Conservation (phyloP, 2,888 invertebrate species). For the Tenodera sinensis region DNA sequence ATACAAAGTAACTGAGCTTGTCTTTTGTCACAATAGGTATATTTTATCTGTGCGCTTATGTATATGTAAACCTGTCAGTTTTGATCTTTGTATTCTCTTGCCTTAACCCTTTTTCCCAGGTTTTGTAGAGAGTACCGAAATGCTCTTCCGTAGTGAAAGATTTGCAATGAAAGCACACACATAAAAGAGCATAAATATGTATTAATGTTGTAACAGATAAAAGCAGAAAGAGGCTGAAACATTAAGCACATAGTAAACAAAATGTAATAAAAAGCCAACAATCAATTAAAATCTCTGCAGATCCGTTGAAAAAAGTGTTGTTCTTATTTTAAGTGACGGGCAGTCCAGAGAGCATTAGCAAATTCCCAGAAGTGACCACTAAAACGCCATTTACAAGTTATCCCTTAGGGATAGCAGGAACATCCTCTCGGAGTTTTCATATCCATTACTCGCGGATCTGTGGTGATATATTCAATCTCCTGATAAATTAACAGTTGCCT, state of each 20-base stretch:
- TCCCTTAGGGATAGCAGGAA: not conserved
- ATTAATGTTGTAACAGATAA: too few relatives aligned
- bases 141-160: too few relatives aligned
- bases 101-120: too few relatives aligned
- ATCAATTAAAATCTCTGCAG: not conserved
- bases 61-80: too few relatives aligned
- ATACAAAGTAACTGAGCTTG: too few relatives aligned
- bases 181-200: too few relatives aligned
- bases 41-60: too few relatives aligned
- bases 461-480: not conserved
- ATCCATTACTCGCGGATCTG: not conserved
- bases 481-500: not conserved
- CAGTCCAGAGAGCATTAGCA: not conserved
- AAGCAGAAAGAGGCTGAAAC: too few relatives aligned
- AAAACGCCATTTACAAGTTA: not conserved
- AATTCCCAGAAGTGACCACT: not conserved
- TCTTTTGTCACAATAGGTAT: too few relatives aligned
- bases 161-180: too few relatives aligned
- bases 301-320: not conserved
- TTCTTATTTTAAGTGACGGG: not conserved
- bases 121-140: too few relatives aligned
- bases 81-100: too few relatives aligned
- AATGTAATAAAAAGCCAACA: not conserved
- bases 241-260: not conserved
- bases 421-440: not conserved